Base-by-base conservation (phyloP, 1,140 invertebrate species). In the Maniola jurtina region DNA sequence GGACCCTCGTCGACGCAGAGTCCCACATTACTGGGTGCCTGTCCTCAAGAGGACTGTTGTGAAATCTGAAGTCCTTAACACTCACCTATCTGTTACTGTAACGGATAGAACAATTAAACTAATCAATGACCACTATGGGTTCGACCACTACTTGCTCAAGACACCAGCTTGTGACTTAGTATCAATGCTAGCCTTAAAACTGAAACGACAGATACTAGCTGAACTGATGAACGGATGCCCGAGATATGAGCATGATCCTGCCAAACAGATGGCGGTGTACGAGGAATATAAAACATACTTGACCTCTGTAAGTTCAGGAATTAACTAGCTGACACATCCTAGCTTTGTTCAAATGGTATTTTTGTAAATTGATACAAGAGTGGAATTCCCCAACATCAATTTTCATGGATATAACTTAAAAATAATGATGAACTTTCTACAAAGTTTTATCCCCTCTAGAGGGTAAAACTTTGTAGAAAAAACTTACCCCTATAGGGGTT, bases 81-180 rank as follows among this genome's bases (percentile, higher is more conserved):
- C 95, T 75, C 94, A 97, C 81, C 94, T 99, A 75, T 93, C 93
- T 15, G 92, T 97, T 0, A 92, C 93, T 14, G 94, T 98, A 0
- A 99, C 99, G 13, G 88, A 94, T 54, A 91, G 97, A 71, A 94
- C 97, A 3, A 88, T 98, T 34, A 89, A 93, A 75, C 92, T 98
- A 56, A 98, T 99, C 68, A 95, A 99, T 91, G 93, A 98, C 66
- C 92, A 96, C 79, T 96, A 96, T 93, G 98, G 99, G 33, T 96
- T 99, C 77, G 99, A 99, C 92, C 93, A 96, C 88, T 99, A 99
- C 91, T 91, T 99, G 72, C 92, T 99, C 5, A 95, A 97, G 94
- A 98, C 96, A 54, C 93, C 94, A 68, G 96, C 97, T 10, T 96
- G 95, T 88, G 97, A 99, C 91, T 90, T 99, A 34, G 94, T 94